phyloP scores from a whole-genome alignment of 1,140 invertebrate genomes.

The Venustaconcha ellipsiformis region DNA sequence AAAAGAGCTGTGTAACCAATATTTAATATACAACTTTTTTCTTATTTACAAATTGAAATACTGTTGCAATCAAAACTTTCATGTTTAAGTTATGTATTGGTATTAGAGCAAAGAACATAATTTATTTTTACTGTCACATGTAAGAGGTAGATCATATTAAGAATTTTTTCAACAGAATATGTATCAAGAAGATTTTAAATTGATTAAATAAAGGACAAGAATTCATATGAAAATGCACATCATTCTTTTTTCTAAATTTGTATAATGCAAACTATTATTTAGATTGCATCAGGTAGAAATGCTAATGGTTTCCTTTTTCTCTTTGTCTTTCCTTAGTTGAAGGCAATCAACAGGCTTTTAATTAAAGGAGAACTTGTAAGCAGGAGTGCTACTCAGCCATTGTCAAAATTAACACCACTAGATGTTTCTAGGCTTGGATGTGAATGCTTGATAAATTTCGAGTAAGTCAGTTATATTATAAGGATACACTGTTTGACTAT shows the following conservation, averaged over 20 bases:
- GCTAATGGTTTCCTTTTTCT: not conserved
- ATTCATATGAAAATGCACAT: too few relatives aligned
- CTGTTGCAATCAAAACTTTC: not conserved
- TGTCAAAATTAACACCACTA: not conserved
- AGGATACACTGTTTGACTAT: not conserved
- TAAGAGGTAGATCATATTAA: too few relatives aligned
- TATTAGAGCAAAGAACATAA: too few relatives aligned
- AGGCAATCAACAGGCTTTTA: not conserved
- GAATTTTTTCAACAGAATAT: too few relatives aligned
- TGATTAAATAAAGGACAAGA: too few relatives aligned
- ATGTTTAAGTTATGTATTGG: not conserved
- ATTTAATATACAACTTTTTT: not conserved
- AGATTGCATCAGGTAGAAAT: too few relatives aligned
- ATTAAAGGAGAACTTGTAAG: not conserved
- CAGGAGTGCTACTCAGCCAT: not conserved
- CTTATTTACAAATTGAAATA: not conserved
- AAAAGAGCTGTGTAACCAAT: not conserved
- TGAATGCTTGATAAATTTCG: slow-evolving; percentile 1
- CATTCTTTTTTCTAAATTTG: too few relatives aligned
- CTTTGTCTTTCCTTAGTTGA: not conserved
- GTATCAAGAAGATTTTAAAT: too few relatives aligned
- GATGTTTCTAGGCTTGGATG: not conserved
- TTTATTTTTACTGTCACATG: too few relatives aligned
- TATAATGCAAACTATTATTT: too few relatives aligned
- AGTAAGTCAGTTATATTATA: not conserved